Base-by-base conservation (phyloP, 2,888 invertebrate genomes). In the Ochropleura plecta region DNA sequence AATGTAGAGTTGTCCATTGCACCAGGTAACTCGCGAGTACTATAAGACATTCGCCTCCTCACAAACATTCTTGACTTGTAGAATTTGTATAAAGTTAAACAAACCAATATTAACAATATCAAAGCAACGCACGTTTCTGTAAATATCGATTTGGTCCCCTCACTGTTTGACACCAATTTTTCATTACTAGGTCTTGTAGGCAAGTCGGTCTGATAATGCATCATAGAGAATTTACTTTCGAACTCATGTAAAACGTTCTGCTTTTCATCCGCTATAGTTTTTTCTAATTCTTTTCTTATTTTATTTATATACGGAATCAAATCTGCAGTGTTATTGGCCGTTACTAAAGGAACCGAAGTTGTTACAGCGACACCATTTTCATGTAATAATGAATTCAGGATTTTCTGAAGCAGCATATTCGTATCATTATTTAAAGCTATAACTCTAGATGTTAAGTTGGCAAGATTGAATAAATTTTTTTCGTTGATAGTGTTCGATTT, bases 1-100 rank as follows among this genome's bases (percentile, higher is more conserved):
- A 92, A 82, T 68, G 84, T 78, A 3, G 92, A 92, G 70, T 86
- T 88, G 49, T 91, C 92, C 87, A 92, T 92, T 7, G 90, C 86
- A 40, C 86, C 89, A 0, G 91, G 86, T 55, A 93, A 82, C 42
- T 90, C 88, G 0, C 90, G 88, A 20, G 91, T 92, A 76, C 92
- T 92, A 3, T 89, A 63, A 16, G 92, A 91, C 57, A 88, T 80
- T 12, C 88, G 75, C 42, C 81, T 87, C 57, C 87, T 86, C 42
- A 86, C 55, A 82, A 87, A 89, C 66, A 88, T 81, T 66, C 88
- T 85, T 0, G 91, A 89, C 64, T 91, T 91, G 76, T 91, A 92
- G 55, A 91, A 73, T 66, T 90, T 90, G 74, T 88, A 90, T 42
- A 91, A 81, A 70, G 90, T 73, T 18, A 90, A 86, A 72, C 88